Evolutionary conservation across 2,113 vertebrate species (phyloP).

Genomic region (Sapajus apella): DNA sequence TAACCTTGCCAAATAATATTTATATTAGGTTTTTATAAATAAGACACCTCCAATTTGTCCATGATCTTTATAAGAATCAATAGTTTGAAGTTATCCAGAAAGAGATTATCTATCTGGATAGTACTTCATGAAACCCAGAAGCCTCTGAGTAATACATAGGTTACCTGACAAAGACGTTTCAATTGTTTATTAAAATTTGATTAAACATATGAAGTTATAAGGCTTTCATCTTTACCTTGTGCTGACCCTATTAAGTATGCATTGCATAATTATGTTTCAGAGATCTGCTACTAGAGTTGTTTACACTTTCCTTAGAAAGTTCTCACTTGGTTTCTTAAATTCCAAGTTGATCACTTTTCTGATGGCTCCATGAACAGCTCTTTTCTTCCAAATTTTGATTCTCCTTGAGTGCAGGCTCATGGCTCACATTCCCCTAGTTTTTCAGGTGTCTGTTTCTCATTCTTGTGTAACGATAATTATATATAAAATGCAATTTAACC

Average conservation of each 20-base stretch:
- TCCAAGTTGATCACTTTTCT: not conserved
- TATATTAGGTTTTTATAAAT: not conserved
- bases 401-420: not conserved
- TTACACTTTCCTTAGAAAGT: not conserved
- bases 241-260: not conserved
- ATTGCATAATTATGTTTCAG: not conserved
- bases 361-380: rapidly evolving
- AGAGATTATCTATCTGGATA: not conserved
- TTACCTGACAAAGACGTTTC: not conserved
- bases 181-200: not conserved
- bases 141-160: not conserved
- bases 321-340: not conserved
- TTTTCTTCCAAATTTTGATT: not conserved
- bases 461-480: not conserved
- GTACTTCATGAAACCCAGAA: not conserved
- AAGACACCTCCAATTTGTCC: not conserved
- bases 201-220: not conserved
- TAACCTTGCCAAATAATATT: not conserved
- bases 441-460: not conserved
- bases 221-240: not conserved
- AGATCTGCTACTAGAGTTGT: not conserved
- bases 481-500: not conserved
- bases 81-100: not conserved
- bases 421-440: not conserved
- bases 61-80: not conserved